phyloP scores from a whole-genome alignment of 2,888 invertebrate genomes.

The Dynastes grantii region DNA sequence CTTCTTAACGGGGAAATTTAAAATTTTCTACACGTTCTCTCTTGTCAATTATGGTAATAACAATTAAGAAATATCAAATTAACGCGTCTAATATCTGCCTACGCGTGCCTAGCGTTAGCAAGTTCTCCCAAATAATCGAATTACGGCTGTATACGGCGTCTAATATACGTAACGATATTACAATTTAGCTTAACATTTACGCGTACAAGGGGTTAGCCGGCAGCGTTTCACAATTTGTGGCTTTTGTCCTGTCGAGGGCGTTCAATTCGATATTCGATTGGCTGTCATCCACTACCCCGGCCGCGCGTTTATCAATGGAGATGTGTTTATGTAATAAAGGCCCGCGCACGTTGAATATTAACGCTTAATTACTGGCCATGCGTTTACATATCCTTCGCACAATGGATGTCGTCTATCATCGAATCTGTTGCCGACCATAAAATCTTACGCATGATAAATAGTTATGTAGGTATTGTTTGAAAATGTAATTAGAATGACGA shows the following conservation, averaged over 20 bases:
- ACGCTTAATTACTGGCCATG: constrained; percentile 56
- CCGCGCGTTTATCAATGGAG: constrained; percentile 41
- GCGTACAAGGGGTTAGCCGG: constrained; percentile 31
- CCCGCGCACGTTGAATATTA: constrained; percentile 56
- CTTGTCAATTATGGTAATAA: constrained; percentile 18
- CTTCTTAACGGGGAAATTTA: not conserved
- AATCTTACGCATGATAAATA: constrained; percentile 28
- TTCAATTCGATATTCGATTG: constrained; percentile 42
- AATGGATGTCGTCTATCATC: constrained; percentile 56
- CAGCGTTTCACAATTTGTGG: constrained; percentile 40
- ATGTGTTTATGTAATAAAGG: constrained; percentile 47
- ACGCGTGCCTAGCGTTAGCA: constrained; percentile 17
- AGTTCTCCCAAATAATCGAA: constrained; percentile 10
- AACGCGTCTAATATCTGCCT: constrained; percentile 15
- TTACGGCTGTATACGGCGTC: constrained; percentile 2
- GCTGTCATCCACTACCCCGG: constrained; percentile 29
- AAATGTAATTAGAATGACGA: not conserved
- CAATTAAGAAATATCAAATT: constrained; percentile 24
- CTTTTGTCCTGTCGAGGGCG: constrained; percentile 38
- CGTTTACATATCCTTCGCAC: constrained; percentile 56
- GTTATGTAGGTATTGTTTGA: constrained; percentile 5
- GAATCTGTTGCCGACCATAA: constrained; percentile 22
- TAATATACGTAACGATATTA: constrained; percentile 32
- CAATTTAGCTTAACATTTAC: constrained; percentile 41
- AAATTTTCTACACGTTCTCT: not conserved